Conservation (phyloP, 2,888 invertebrate genomes). For the Embidobia sp. region DNA sequence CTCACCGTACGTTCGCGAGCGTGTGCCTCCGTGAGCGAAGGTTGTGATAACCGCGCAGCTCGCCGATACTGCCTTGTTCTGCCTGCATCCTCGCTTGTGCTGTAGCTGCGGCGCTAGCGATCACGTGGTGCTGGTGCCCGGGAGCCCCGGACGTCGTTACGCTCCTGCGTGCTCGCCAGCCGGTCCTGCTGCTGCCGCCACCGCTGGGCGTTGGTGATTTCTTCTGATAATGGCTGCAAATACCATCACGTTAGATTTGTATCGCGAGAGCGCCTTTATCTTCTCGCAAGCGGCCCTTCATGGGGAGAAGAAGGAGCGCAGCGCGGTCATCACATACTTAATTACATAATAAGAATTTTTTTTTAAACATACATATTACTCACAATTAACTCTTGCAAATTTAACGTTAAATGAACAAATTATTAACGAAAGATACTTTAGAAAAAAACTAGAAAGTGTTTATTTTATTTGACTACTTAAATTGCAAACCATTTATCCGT, state of each 20-base stretch:
- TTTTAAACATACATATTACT: too few species aligned
- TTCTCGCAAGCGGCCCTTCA: too few species aligned
- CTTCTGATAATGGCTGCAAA: constrained; percentile 79
- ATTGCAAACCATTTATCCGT: too few species aligned
- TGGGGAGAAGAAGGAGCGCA: too few species aligned
- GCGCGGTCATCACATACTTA: too few species aligned
- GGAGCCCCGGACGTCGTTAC: constrained; percentile 78
- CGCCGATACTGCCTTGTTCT: constrained; percentile 95
- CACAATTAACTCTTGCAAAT: too few species aligned
- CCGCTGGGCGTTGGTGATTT: constrained; percentile 80
- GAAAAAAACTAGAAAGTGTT: too few species aligned
- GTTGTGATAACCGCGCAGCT: constrained; percentile 94
- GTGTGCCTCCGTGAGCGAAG: constrained; percentile 94
- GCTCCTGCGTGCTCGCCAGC: constrained; percentile 80
- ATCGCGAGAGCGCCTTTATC: too few species aligned
- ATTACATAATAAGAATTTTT: too few species aligned
- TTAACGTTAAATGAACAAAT: too few species aligned
- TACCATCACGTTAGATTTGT: constrained; percentile 23
- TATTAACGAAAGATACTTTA: too few species aligned
- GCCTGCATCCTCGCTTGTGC: constrained; percentile 91
- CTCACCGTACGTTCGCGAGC: constrained; percentile 96
- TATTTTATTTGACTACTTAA: too few species aligned
- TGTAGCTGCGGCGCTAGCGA: constrained; percentile 79
- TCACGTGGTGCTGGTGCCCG: constrained; percentile 79
- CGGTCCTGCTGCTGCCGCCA: constrained; percentile 76